Evolutionary conservation across 2,888 invertebrate genomes (phyloP).

Genomic region (Ethmia dodecea): DNA sequence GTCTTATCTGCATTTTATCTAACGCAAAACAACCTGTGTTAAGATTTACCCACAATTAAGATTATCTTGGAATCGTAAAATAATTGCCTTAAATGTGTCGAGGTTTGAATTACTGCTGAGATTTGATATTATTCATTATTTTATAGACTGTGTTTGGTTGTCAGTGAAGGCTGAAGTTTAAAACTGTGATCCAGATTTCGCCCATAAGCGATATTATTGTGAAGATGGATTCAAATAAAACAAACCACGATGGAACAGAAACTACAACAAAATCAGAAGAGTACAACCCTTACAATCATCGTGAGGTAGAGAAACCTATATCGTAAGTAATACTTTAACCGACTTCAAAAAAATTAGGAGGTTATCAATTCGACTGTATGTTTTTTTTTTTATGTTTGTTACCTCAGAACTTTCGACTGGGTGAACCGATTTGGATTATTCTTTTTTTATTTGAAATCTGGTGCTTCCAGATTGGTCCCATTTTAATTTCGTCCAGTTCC

Average conservation of each 20-base stretch:
- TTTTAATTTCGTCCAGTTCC: too few species aligned
- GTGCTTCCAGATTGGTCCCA: too few species aligned
- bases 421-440: too few species aligned
- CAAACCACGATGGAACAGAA: too few species aligned
- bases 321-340: conserved; percentile 53
- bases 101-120: conserved; percentile 1
- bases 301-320: conserved; percentile 60
- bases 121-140: conserved; percentile 1
- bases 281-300: conserved; percentile 64
- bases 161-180: background rate
- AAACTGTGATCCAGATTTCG: too few species aligned
- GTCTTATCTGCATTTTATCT: conserved; percentile 26
- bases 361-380: too few species aligned
- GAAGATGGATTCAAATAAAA: too few species aligned
- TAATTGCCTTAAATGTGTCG: conserved; percentile 14
- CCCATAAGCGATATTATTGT: too few species aligned
- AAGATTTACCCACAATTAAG: conserved; percentile 29
- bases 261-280: conserved; percentile 27
- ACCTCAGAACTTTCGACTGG: too few species aligned
- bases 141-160: background rate
- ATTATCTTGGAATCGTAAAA: conserved; percentile 27
- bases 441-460: too few species aligned
- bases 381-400: too few species aligned
- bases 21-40: conserved; percentile 25
- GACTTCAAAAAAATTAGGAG: too few species aligned